phyloP scores from a whole-genome alignment of 2,113 vertebrate genomes.

The Phocoena phocoena region DNA sequence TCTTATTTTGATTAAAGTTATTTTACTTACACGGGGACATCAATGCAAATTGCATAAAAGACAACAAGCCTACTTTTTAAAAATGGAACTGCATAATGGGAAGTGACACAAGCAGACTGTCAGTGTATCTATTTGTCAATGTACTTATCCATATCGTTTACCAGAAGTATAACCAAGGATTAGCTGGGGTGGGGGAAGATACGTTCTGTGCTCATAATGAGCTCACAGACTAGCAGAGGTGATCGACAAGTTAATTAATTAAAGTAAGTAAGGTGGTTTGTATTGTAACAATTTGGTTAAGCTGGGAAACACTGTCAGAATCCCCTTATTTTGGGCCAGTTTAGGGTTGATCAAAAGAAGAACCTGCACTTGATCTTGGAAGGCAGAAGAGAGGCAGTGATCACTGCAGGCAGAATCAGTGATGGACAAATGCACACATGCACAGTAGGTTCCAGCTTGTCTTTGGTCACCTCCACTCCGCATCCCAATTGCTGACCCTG shows the following conservation, averaged over 20 bases:
- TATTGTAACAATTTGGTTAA: neutral
- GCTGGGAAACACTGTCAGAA: neutral
- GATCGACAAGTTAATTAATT: neutral
- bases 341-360: neutral
- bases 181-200: neutral
- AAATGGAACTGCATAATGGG: neutral
- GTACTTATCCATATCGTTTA: neutral
- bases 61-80: neutral
- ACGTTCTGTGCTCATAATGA: neutral
- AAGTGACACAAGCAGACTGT: neutral
- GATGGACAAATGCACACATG: neutral
- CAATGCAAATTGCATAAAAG: neutral
- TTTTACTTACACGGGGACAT: neutral
- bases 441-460: neutral
- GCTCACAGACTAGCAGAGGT: neutral
- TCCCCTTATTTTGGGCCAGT: neutral
- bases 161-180: neutral
- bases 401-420: neutral
- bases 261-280: neutral
- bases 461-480: neutral
- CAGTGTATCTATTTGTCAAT: neutral
- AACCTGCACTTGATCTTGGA: neutral
- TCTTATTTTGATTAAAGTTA: neutral
- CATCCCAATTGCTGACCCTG: neutral
- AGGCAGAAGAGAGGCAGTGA: neutral